These are phyloP conservation scores for Limnephilus marmoratus DNA, from an alignment of 2,888 invertebrate genomes.

Conservation along the genomic window DNA sequence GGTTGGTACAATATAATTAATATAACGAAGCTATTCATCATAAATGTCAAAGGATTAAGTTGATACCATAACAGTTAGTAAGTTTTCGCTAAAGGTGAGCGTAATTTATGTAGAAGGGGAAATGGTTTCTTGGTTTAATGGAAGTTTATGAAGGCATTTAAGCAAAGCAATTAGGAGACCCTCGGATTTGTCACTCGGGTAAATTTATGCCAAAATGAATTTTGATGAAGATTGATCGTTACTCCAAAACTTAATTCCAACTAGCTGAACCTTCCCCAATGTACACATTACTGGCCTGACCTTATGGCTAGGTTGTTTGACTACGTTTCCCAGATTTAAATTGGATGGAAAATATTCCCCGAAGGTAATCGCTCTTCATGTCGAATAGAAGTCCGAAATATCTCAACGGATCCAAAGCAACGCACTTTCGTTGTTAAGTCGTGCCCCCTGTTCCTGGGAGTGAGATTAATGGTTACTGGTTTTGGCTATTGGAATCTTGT, in stretches of 20 bases:
- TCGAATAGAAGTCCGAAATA: not conserved
- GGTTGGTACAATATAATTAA: not conserved
- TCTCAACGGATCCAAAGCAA: not conserved
- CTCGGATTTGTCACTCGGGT: not conserved
- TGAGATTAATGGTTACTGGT: not conserved
- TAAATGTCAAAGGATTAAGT: not conserved
- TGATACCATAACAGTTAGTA: not conserved
- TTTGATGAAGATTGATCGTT: not conserved
- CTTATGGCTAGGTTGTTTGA: not conserved
- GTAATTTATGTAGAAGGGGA: not conserved
- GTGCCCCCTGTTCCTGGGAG: not conserved
- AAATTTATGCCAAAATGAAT: constrained; percentile 12
- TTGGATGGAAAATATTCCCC: not conserved
- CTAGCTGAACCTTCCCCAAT: not conserved
- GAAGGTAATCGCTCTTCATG: not conserved
- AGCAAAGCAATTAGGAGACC: constrained; percentile 19
- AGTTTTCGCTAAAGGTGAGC: constrained; percentile 2
- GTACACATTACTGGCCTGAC: not conserved
- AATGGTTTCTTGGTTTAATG: not conserved
- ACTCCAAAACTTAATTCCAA: not conserved
- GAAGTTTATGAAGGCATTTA: constrained; percentile 16
- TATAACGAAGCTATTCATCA: not conserved
- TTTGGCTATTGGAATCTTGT: not conserved
- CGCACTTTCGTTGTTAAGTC: not conserved
- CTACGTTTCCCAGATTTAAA: not conserved